phyloP scores from a whole-genome alignment of 2,888 invertebrate species.

The Acrocyrtus sp. region DNA sequence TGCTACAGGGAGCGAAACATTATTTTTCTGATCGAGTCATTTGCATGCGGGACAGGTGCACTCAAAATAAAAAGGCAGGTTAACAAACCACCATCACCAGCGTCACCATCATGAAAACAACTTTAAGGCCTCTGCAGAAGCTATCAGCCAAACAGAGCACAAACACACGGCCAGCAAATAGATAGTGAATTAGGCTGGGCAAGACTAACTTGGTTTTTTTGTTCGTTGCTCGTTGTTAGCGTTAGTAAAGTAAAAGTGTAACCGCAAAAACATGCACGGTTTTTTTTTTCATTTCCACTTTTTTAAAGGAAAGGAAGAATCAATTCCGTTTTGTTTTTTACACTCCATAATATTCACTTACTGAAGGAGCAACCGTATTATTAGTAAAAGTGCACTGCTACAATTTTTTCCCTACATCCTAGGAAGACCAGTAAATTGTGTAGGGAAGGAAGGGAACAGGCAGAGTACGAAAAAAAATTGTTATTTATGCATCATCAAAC shows the following conservation, averaged over 20 bases:
- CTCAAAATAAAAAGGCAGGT: constrained; percentile 46
- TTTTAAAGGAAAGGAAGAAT: constrained; percentile 18
- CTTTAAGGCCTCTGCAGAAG: background rate
- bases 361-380: constrained; percentile 16
- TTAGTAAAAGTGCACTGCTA: constrained; percentile 46
- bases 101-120: background rate
- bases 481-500: constrained; percentile 24
- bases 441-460: too few species aligned
- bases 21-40: constrained; percentile 36
- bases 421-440: too few species aligned
- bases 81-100: constrained; percentile 42
- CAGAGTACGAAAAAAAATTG: background rate
- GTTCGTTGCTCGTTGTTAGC: background rate
- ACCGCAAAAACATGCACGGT: constrained; percentile 32
- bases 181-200: background rate
- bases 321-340: constrained; percentile 25
- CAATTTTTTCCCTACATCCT: background rate
- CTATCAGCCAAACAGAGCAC: background rate
- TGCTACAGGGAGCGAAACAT: background rate
- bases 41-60: constrained; percentile 53
- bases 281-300: constrained; percentile 10
- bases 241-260: constrained; percentile 8
- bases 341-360: constrained; percentile 30
- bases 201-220: constrained; percentile 28
- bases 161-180: too few species aligned